Percentiles rank a stretch among this genome's conserved stretches.
Conservation (phyloP, 2,113 vertebrate species). For the Oreochromis spilurus region DNA sequence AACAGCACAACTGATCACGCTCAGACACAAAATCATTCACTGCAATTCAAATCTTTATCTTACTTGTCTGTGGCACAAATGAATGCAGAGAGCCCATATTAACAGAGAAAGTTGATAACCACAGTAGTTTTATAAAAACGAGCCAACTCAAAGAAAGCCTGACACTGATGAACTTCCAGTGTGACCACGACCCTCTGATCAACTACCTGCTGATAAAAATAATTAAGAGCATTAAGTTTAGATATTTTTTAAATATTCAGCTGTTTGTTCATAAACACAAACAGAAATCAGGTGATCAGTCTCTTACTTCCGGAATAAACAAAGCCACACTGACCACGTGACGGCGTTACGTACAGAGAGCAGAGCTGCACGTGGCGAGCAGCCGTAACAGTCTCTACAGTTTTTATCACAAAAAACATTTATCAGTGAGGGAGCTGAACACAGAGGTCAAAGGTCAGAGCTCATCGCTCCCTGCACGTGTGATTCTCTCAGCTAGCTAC, state of each 20-base stretch:
- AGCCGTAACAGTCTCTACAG: background rate
- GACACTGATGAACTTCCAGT: background rate
- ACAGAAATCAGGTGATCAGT: background rate
- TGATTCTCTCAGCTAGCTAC: background rate
- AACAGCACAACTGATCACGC: background rate
- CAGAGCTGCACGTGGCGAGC: background rate
- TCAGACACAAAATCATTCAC: background rate
- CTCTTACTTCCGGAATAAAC: background rate
- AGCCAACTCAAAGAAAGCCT: background rate
- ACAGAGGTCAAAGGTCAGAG: background rate
- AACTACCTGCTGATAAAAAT: background rate
- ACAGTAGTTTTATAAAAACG: background rate
- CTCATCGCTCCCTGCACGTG: constrained; percentile 4
- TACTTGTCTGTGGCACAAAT: background rate
- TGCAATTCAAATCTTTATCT: background rate
- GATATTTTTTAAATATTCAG: background rate
- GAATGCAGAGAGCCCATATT: background rate
- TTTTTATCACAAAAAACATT: background rate
- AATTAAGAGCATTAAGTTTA: background rate
- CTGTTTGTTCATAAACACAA: background rate
- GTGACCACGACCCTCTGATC: background rate
- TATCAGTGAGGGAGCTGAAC: background rate
- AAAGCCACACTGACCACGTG: background rate
- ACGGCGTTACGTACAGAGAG: background rate
- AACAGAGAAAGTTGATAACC: background rate